Evolutionary conservation across 2,113 vertebrate species (phyloP).

Genomic region (Marmota flaviventris): DNA sequence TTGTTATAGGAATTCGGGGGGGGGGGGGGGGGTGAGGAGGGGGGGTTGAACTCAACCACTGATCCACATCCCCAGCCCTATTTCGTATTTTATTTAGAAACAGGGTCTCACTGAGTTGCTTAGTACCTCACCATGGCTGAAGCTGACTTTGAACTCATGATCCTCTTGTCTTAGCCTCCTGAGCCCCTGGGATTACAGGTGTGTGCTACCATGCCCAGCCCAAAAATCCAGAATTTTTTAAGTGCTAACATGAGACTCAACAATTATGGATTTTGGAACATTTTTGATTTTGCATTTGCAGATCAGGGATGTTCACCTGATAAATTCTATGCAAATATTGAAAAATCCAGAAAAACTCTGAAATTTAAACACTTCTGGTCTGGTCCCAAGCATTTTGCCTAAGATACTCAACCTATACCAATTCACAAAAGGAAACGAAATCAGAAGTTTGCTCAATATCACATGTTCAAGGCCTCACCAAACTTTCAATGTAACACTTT

Average conservation of each 20-base stretch:
- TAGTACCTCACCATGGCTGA: too few relatives aligned
- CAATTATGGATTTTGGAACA: background rate
- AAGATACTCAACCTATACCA: background rate
- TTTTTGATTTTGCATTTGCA: background rate
- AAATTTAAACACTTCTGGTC: background rate
- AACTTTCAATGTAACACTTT: background rate
- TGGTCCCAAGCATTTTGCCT: background rate
- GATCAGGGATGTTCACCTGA: background rate
- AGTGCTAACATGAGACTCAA: background rate
- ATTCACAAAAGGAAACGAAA: background rate
- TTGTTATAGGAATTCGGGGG: background rate
- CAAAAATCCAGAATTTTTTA: background rate
- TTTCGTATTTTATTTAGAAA: too few relatives aligned
- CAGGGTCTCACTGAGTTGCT: too few relatives aligned
- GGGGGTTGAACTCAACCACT: too few relatives aligned
- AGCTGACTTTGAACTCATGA: too few relatives aligned
- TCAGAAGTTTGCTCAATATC: background rate
- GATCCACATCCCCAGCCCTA: too few relatives aligned
- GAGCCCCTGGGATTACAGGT: too few relatives aligned
- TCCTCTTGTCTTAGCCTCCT: too few relatives aligned
- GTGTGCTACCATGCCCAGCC: too few relatives aligned
- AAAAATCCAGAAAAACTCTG: background rate
- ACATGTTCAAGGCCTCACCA: background rate
- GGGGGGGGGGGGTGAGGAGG: too few relatives aligned
- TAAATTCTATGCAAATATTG: background rate